phyloP scores from a whole-genome alignment of 2,888 invertebrate species.

The Lathronympha strigana region DNA sequence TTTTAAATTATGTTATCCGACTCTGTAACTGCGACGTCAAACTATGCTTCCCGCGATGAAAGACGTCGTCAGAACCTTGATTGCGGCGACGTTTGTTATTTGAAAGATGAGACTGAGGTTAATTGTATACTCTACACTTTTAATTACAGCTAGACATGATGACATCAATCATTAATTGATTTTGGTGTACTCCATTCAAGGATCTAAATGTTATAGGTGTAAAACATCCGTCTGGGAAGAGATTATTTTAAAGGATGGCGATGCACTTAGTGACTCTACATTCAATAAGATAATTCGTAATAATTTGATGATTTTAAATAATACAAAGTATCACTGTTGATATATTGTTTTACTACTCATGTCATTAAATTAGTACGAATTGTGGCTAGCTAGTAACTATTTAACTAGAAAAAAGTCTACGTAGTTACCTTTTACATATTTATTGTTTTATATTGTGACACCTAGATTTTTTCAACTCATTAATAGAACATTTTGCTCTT shows the following conservation, averaged over 20 bases:
- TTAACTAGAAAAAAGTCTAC: no score
- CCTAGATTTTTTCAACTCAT: no score
- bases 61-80: slow-evolving; percentile 4
- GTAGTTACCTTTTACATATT: no score
- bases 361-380: no score
- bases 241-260: not conserved
- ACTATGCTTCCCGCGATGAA: slow-evolving; percentile 1
- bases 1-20: slow-evolving; percentile 2
- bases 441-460: no score
- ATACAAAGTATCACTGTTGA: no score
- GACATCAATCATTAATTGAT: not conserved
- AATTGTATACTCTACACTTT: slow-evolving; percentile 1
- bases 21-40: not conserved
- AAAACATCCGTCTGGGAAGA: not conserved
- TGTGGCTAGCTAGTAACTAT: no score
- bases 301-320: no score
- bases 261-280: no score
- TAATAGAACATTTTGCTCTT: no score
- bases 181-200: not conserved
- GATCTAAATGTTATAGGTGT: not conserved
- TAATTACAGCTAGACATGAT: not conserved
- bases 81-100: not conserved
- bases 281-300: no score
- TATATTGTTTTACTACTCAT: no score
- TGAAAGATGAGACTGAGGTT: slow-evolving; percentile 2